Evolutionary conservation across 2,797 vertebrate species (phyloP).

Genomic region (Halcyon leucocephala): DNA sequence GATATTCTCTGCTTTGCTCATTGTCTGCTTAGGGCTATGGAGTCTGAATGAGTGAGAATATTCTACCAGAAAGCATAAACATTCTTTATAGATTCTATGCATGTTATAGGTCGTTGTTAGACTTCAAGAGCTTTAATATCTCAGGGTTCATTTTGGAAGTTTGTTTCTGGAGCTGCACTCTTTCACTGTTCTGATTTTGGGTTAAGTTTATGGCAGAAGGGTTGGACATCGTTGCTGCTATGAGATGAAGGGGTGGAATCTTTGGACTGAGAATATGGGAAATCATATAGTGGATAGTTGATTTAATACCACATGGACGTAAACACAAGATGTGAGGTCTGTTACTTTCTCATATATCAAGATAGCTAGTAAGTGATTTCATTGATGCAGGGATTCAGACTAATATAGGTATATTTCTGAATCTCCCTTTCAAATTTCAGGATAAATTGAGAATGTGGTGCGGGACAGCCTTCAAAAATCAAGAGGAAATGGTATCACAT

Average conservation of each 20-base stretch:
- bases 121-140: background rate
- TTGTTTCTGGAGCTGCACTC: background rate
- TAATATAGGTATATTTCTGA: background rate
- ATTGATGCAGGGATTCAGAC: background rate
- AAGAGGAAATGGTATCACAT: background rate
- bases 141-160: background rate
- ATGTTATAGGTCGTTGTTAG: background rate
- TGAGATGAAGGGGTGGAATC: background rate
- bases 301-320: background rate
- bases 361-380: background rate
- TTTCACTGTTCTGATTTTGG: background rate
- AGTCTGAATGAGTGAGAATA: background rate
- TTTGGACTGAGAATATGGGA: background rate
- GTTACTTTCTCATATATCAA: background rate
- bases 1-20: background rate
- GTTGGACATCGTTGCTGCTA: background rate
- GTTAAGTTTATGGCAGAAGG: background rate
- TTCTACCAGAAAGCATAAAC: background rate
- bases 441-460: background rate
- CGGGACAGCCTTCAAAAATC: background rate
- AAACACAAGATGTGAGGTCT: background rate
- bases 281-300: background rate
- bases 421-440: background rate
- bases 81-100: background rate
- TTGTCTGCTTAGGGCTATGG: background rate